A percentile compares a stretch with the other conserved stretches of the same genome.
phyloP scores from a whole-genome alignment of 1,140 invertebrate species.

The Onthophagus taurus region DNA sequence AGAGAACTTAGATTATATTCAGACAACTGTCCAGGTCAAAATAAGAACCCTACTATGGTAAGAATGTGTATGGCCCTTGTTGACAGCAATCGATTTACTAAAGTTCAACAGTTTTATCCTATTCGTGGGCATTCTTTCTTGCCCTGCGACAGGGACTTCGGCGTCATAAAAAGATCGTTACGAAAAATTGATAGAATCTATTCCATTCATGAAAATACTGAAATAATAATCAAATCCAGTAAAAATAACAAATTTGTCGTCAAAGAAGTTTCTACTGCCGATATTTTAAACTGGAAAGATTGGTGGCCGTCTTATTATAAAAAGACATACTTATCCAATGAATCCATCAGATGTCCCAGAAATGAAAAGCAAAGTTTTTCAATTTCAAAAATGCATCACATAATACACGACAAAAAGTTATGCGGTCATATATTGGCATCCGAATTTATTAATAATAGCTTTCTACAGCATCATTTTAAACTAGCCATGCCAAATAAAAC shows the following conservation, averaged over 20 bases:
- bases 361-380: conserved; percentile 1
- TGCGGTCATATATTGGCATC: neutral
- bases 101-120: conserved; percentile 8
- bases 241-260: conserved; percentile 9
- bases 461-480: conserved; percentile 9
- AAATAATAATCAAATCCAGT: conserved; percentile 6
- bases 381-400: conserved; percentile 1
- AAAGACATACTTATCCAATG: conserved; percentile 10
- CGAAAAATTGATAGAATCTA: conserved; percentile 12
- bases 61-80: conserved; percentile 10
- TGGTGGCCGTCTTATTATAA: conserved; percentile 12
- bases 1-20: conserved; percentile 14
- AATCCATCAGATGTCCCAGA: neutral
- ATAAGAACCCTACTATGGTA: conserved; percentile 12
- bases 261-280: conserved; percentile 2
- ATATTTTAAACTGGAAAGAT: conserved; percentile 10
- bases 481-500: conserved; percentile 9
- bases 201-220: conserved; percentile 7
- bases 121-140: no score
- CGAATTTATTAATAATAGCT: no score
- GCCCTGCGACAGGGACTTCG: conserved; percentile 9
- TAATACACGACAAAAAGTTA: neutral
- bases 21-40: conserved; percentile 14
- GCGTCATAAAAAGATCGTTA: conserved; percentile 5
- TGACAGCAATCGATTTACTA: conserved; percentile 3